phyloP scores from a whole-genome alignment of 2,113 vertebrate species.

The Origma solitaria region DNA sequence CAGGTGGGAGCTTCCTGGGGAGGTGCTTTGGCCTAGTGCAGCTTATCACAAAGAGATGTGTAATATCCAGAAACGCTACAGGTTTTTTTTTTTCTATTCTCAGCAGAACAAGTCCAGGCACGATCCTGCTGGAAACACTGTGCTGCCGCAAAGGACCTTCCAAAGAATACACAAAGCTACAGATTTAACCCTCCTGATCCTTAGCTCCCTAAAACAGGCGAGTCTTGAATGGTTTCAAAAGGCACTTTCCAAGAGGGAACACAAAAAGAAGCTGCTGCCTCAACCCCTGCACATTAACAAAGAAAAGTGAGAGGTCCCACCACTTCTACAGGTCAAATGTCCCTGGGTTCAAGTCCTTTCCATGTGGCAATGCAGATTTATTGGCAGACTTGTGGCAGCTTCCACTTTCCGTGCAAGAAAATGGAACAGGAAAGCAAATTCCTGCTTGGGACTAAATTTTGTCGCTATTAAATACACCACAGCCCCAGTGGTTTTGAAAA shows the following conservation, averaged over 20 bases:
- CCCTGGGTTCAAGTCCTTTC: neutral
- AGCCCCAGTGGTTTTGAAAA: neutral
- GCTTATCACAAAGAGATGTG: neutral
- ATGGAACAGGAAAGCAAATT: neutral
- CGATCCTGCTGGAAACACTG: neutral
- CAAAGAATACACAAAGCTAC: neutral
- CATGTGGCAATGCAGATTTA: neutral
- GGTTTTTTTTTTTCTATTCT: neutral
- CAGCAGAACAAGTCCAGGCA: neutral
- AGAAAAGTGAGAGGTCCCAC: neutral
- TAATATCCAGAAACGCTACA: neutral
- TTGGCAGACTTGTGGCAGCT: neutral
- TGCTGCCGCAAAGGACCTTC: neutral
- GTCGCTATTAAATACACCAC: neutral
- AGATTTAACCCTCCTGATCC: neutral
- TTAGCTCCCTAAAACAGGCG: neutral
- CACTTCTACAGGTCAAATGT: neutral
- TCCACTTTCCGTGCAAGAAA: neutral
- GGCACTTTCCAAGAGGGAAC: neutral
- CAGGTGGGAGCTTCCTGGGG: neutral
- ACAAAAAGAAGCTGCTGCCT: neutral
- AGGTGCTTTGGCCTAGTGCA: neutral
- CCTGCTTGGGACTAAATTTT: neutral
- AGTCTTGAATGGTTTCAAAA: neutral
- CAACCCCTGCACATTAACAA: accelerated